These are phyloP conservation scores for Iguana delicatissima DNA, from an alignment of 2,797 vertebrate genomes.

Conservation along the genomic window DNA sequence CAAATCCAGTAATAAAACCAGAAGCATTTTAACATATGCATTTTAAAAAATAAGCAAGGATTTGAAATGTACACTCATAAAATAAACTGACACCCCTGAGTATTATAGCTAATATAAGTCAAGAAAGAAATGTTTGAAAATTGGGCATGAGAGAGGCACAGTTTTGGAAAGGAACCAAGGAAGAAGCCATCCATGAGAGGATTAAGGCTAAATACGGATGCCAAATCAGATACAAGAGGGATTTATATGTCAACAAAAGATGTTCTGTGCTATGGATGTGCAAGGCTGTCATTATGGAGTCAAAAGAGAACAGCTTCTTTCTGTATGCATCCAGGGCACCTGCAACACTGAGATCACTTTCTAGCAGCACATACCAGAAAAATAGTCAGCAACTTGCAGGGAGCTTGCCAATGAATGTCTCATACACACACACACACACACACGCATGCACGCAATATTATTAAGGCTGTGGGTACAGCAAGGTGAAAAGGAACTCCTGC, in stretches of 20 bases:
- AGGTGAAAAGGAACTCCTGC: neutral
- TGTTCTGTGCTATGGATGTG: neutral
- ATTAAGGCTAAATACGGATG: neutral
- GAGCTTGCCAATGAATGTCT: conserved; percentile 10
- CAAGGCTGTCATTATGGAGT: neutral
- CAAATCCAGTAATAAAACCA: neutral
- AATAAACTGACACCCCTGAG: neutral
- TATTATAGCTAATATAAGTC: neutral
- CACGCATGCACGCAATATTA: too few relatives aligned
- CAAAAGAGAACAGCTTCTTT: conserved; percentile 6
- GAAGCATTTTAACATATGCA: neutral
- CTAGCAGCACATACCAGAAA: neutral
- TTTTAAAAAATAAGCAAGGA: neutral
- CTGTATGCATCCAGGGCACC: neutral
- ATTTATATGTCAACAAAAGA: conserved; percentile 30
- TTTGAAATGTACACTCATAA: neutral
- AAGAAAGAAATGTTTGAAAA: neutral
- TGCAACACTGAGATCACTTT: conserved; percentile 22
- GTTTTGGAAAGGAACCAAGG: neutral
- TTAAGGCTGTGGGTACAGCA: too few relatives aligned
- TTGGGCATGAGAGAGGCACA: neutral
- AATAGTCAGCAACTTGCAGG: neutral
- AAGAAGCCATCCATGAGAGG: conserved; percentile 13
- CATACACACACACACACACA: too few relatives aligned
- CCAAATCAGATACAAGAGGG: conserved; percentile 25